Evolutionary conservation across 2,113 vertebrate species (phyloP).

Genomic region (Trinectes maculatus): DNA sequence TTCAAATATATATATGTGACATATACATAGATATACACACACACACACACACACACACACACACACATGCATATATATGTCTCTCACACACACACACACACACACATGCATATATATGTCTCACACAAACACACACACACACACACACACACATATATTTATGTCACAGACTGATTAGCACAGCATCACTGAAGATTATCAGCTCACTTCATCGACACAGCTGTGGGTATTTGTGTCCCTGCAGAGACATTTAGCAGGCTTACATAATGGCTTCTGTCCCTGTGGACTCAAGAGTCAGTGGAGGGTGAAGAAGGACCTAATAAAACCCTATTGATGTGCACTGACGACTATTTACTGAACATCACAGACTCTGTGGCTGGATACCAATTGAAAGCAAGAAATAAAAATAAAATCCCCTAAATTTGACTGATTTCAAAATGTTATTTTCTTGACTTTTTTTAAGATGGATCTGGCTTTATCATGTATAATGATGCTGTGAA

Average conservation of each 20-base stretch:
- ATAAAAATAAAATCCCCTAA: not conserved
- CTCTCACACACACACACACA: too few relatives aligned
- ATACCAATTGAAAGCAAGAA: constrained; percentile 20
- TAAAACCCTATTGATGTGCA: constrained; percentile 61
- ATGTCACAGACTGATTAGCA: not conserved
- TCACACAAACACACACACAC: too few relatives aligned
- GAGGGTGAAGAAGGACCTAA: constrained; percentile 66
- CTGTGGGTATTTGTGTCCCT: constrained; percentile 34
- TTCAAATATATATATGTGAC: too few relatives aligned
- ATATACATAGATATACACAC: too few relatives aligned
- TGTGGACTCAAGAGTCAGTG: constrained; percentile 52
- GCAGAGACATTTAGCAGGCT: constrained; percentile 29
- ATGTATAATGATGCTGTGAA: too few relatives aligned
- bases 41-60: too few relatives aligned
- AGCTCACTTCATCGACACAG: constrained; percentile 45
- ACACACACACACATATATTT: too few relatives aligned
- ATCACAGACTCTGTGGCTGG: constrained; percentile 18
- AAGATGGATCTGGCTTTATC: not conserved
- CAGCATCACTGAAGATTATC: not conserved
- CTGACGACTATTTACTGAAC: constrained; percentile 36
- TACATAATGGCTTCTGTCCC: constrained; percentile 60
- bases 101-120: too few relatives aligned
- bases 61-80: too few relatives aligned
- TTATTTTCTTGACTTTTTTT: not conserved
- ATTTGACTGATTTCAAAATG: not conserved